Evolutionary conservation across 2,797 vertebrate species (phyloP).

Genomic region (Erpetoichthys calabaricus): DNA sequence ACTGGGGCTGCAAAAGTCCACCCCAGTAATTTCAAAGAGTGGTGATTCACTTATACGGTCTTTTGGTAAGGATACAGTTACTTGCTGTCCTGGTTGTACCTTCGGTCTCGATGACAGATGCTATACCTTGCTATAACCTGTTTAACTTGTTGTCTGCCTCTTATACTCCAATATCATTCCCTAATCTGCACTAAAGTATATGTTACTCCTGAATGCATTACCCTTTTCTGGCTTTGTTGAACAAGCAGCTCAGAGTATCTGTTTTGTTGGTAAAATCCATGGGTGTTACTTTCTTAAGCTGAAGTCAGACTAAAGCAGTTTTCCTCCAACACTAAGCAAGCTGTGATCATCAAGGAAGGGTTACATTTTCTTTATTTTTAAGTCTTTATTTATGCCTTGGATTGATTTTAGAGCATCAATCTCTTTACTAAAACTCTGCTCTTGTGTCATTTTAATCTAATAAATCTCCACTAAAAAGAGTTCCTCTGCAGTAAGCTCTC

Average conservation of each 20-base stretch:
- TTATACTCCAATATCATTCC: too few species aligned
- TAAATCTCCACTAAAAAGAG: not conserved
- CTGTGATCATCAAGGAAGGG: not conserved
- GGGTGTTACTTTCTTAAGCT: not conserved
- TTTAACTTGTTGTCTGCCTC: constrained; percentile 9
- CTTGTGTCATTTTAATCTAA: not conserved
- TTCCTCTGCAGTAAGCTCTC: not conserved
- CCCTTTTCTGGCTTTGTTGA: constrained; percentile 7
- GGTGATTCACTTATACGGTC: constrained; percentile 11
- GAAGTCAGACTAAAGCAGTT: not conserved
- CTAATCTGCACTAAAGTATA: constrained; percentile 10
- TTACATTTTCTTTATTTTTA: not conserved
- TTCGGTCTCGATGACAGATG: constrained; percentile 7
- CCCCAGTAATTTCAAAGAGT: constrained; percentile 7
- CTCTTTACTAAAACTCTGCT: not conserved
- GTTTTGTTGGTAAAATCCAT: constrained; percentile 8
- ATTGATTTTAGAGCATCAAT: too few species aligned
- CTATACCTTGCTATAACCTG: constrained; percentile 6
- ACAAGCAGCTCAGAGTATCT: constrained; percentile 12
- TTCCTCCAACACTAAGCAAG: not conserved
- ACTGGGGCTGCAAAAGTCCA: constrained; percentile 11
- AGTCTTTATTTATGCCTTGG: too few species aligned
- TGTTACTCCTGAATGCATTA: constrained; percentile 8
- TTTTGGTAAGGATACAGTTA: constrained; percentile 8
- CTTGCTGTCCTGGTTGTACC: constrained; percentile 3